A percentile compares a stretch with the other conserved stretches of the same genome.
phyloP scores from a whole-genome alignment of 1,140 invertebrate genomes.

The Zaprionus nigranus region DNA sequence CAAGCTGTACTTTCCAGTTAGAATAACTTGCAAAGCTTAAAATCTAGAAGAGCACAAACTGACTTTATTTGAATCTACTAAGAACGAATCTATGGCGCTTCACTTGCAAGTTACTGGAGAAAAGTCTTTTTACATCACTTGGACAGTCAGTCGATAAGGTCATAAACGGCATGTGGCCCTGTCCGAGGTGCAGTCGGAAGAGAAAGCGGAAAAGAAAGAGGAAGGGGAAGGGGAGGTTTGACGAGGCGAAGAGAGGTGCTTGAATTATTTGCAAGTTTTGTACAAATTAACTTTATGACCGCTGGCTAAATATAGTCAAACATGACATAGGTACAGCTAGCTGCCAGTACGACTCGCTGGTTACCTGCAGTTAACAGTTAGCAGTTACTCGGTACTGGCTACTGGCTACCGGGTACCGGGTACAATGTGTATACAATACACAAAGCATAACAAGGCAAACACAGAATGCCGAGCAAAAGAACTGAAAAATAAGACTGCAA shows the following conservation, averaged over 20 bases:
- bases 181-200: background rate
- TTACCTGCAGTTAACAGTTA: conserved; percentile 10
- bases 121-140: background rate
- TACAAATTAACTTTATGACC: conserved; percentile 83
- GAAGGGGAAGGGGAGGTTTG: background rate
- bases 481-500: conserved; percentile 5
- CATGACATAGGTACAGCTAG: conserved; percentile 42
- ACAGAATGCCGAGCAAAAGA: conserved; percentile 52
- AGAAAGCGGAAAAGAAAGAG: too few species aligned
- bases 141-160: background rate
- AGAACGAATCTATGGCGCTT: background rate
- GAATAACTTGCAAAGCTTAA: too few species aligned
- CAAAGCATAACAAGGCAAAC: conserved; percentile 81
- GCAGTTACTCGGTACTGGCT: conserved; percentile 19
- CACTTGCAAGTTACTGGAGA: background rate
- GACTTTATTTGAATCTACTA: too few species aligned
- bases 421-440: conserved; percentile 81
- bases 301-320: conserved; percentile 81
- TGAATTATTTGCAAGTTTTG: conserved; percentile 82
- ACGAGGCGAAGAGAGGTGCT: conserved; percentile 32
- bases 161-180: background rate
- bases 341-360: background rate
- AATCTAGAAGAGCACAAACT: too few species aligned
- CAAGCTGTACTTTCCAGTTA: too few species aligned
- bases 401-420: conserved; percentile 17